phyloP scores from a whole-genome alignment of 2,113 vertebrate species.

The Paratilapia polleni region DNA sequence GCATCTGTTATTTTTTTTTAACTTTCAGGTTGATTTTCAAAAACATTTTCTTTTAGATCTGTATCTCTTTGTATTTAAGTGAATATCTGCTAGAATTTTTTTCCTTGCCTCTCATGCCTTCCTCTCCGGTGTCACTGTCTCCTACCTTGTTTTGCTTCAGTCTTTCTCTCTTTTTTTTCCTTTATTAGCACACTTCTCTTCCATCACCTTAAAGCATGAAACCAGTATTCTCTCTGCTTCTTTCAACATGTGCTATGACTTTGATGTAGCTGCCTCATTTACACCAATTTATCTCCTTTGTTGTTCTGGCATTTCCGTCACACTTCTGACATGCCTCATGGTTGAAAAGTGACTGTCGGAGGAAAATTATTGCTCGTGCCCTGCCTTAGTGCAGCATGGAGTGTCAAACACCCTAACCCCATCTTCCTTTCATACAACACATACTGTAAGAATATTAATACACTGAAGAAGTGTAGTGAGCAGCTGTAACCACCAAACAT shows the following conservation, averaged over 20 bases:
- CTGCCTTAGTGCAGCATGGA: slow-evolving; percentile 1
- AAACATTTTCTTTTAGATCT: neutral
- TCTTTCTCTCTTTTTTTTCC: neutral
- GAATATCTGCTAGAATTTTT: slow-evolving; percentile 10
- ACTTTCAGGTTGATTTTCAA: no score
- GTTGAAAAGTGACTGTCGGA: slow-evolving; percentile 53
- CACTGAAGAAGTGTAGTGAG: neutral
- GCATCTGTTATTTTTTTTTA: no score
- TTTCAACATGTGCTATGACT: slow-evolving; percentile 52
- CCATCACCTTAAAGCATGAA: slow-evolving; percentile 42
- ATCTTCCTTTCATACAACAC: slow-evolving; percentile 1
- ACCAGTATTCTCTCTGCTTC: slow-evolving; percentile 27
- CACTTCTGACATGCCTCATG: slow-evolving; percentile 30
- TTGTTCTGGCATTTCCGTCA: slow-evolving; percentile 58
- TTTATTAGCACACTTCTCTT: slow-evolving; percentile 34
- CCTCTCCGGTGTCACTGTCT: neutral
- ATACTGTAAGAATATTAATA: neutral
- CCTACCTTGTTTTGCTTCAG: neutral
- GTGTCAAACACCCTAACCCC: slow-evolving; percentile 11
- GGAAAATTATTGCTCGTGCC: slow-evolving; percentile 25
- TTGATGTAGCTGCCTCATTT: slow-evolving; percentile 64
- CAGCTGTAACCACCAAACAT: neutral
- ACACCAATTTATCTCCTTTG: slow-evolving; percentile 54
- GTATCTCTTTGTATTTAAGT: neutral
- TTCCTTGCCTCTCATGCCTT: neutral